phyloP scores from a whole-genome alignment of 2,888 invertebrate genomes.

The Drosophila nr. fundita region DNA sequence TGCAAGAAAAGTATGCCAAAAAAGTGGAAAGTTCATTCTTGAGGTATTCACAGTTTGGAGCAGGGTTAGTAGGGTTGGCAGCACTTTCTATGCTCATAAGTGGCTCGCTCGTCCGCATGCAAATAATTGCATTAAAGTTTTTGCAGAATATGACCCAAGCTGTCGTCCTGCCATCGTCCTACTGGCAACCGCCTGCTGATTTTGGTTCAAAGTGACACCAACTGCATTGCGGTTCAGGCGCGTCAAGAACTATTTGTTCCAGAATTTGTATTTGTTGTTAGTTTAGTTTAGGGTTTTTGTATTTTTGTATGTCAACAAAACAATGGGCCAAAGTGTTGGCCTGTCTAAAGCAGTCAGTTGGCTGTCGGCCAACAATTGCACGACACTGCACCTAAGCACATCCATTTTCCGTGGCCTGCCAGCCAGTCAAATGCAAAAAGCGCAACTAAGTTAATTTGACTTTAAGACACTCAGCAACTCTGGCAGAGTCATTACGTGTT shows the following conservation, averaged over 20 bases:
- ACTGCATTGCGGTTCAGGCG: slow-evolving; percentile 72
- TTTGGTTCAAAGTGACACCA: slow-evolving; percentile 59
- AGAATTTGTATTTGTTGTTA: slow-evolving; percentile 54
- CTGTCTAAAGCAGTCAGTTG: slow-evolving; percentile 64
- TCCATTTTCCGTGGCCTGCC: slow-evolving; percentile 35
- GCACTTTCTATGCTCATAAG: background rate
- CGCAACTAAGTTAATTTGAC: slow-evolving; percentile 18
- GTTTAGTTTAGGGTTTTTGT: slow-evolving; percentile 17
- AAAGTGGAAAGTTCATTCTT: background rate
- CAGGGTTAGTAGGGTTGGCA: background rate
- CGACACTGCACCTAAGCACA: slow-evolving; percentile 40
- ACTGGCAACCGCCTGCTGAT: slow-evolving; percentile 29
- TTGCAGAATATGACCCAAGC: slow-evolving; percentile 25
- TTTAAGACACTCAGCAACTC: slow-evolving; percentile 17
- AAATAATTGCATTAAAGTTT: slow-evolving; percentile 52
- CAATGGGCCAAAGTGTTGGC: slow-evolving; percentile 68
- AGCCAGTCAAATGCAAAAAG: slow-evolving; percentile 37
- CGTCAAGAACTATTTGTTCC: slow-evolving; percentile 72
- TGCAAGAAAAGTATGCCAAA: background rate
- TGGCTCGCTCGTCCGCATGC: slow-evolving; percentile 35
- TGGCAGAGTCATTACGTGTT: background rate
- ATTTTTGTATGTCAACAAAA: slow-evolving; percentile 52
- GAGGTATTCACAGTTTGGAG: background rate
- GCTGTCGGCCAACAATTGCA: slow-evolving; percentile 60
- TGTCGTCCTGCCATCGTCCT: background rate